Base-by-base conservation (phyloP, 2,797 vertebrate species). In the Intellagama lesueurii region DNA sequence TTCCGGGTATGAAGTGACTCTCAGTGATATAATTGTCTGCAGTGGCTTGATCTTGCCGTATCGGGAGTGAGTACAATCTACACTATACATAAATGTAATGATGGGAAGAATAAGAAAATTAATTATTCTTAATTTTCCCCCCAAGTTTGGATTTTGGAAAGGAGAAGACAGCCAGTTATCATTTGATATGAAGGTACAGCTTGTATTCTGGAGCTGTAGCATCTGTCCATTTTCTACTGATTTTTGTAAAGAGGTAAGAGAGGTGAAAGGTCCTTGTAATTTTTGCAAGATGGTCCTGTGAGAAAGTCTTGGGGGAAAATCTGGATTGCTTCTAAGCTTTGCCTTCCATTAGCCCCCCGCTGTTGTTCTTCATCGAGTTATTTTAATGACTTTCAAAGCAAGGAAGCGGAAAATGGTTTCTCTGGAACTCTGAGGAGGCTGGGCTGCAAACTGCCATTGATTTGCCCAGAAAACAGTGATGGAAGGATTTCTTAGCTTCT, bases 381-480 rank as follows among this genome's bases (percentile, higher is more conserved):
- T 95, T 96, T 94, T 95, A 95, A 96, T 93, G 94, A 94, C 95
- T 96, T 96, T 95, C 94, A 95, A 83, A 96, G 91, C 93, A 95
- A 96, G 88, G 95, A 93, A 96, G 95, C 92, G 95, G 96, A 95
- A 96, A 96, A 96, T 95, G 93, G 93, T 93, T 95, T 95, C 93
- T 94, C 88, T 95, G 94, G 89, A 94, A 93, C 90, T 92, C 95
- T 93, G 88, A 93, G 94, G 76, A 95, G 92, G 81, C 91, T 92
- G 91, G 94, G 89, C 91, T 90, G 90, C 94, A 94, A 94, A 95
- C 84, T 91, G 91, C 88, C 92, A 85, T 92, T 94, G 94, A 93
- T 94, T 93, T 94, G 87, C 90, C 88, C 92, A 88, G 93, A 93
- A 91, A 92, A 94, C 92, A 92, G 87, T 90, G 92, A 90, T 91